Evolutionary conservation across 2,113 vertebrate genomes (phyloP).

Genomic region (Todiramphus saurophagus): DNA sequence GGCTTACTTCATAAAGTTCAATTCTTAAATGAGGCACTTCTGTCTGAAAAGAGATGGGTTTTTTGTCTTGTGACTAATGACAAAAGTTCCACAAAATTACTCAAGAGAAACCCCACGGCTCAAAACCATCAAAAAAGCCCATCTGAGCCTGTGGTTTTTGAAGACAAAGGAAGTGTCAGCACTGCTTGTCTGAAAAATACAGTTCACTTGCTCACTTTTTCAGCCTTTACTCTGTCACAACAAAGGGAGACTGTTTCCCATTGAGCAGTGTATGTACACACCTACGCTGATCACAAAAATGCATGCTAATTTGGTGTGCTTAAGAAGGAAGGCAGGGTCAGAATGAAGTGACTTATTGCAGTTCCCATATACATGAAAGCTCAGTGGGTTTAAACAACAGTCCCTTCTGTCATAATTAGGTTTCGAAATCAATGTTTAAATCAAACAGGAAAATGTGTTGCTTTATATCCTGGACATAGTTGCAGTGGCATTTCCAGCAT

Average conservation of each 20-base stretch:
- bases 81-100: not conserved
- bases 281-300: not conserved
- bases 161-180: not conserved
- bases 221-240: not conserved
- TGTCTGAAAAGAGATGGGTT: not conserved
- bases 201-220: not conserved
- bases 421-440: not conserved
- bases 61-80: not conserved
- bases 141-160: not conserved
- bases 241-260: not conserved
- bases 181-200: not conserved
- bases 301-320: not conserved
- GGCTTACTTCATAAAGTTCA: not conserved
- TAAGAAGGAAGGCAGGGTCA: not conserved
- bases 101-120: not conserved
- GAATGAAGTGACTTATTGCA: rapidly evolving
- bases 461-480: not conserved
- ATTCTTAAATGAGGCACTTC: not conserved
- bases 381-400: not conserved
- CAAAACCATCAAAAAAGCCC: not conserved
- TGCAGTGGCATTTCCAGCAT: not conserved
- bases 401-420: not conserved
- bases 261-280: not conserved
- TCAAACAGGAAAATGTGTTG: not conserved
- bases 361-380: not conserved